Evolutionary conservation across 2,888 invertebrate genomes (phyloP), one percentile per base, ranked within the genome.

Genomic region (Scaptomyza caliginosa): DNA sequence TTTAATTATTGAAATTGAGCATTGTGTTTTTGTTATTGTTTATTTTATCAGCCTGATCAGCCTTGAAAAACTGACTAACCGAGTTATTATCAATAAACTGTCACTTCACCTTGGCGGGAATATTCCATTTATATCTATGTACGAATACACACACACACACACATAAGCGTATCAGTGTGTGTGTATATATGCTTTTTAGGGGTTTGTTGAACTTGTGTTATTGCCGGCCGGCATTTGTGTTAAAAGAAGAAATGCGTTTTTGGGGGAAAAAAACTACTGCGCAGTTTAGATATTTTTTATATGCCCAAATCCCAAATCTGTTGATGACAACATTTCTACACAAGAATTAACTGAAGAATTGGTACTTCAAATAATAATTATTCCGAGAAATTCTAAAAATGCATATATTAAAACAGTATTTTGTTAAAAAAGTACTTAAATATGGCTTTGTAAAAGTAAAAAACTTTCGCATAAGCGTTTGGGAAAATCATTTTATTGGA

Each of bases 201-300:
- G 66, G 73, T 62, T 66, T 74, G 32, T 73, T 74, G 67, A 74
- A 74, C 73, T 70, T 52, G 19, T 36, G 30, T 30, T 3, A 58
- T 54, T 21, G 59, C 74, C 74, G 74, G 74, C 74, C 74, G 70
- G 74, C 58, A 43, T 55, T 43, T 51, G 46, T 36, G 16, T 6
- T 16, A 36, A 6, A 4, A 6, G 23, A 34, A 50, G 39, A 58
- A 64, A 67, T 68, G 57, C 54, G 38, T 67, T 68, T 49, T 43
- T 3, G n/a, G 2, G 1, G 24, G 1, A n/a, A n/a, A 13, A 45
- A 51, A 57, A 42, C 39, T 67, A 71, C 57, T 74, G 74, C 74
- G 74, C 71, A 74, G 46, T 74, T 67, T 52, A 19, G 19, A 50
- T 45, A 19, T 30, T 46, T 36, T 52, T 42, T 63, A 8, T 5